phyloP scores from a whole-genome alignment of 2,113 vertebrate species.

The Hiodon tergisus region DNA sequence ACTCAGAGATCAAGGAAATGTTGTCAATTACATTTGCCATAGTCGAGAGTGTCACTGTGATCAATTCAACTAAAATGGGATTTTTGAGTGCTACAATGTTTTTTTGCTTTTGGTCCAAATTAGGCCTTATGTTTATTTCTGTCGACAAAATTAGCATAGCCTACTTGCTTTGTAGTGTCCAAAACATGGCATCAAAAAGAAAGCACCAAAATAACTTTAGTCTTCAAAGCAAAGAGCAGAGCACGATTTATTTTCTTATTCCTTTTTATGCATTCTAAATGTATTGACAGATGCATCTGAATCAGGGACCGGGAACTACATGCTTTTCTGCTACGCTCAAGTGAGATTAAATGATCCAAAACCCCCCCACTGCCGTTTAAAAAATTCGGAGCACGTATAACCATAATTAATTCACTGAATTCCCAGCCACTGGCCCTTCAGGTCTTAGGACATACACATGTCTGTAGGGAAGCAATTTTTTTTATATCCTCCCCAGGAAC shows the following conservation, averaged over 20 bases:
- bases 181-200: constrained; percentile 20
- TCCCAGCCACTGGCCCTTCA: neutral
- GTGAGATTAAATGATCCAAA: constrained; percentile 16
- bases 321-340: constrained; percentile 11
- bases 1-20: neutral
- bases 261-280: constrained; percentile 14
- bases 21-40: neutral
- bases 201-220: constrained; percentile 10
- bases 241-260: constrained; percentile 18
- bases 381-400: neutral
- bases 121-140: neutral
- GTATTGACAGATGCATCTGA: constrained; percentile 8
- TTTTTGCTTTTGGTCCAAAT: neutral
- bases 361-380: neutral
- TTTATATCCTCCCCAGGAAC: neutral
- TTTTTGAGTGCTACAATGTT: neutral
- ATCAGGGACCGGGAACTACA: constrained; percentile 2
- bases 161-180: constrained; percentile 24
- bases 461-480: neutral
- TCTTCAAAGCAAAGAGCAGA: constrained; percentile 17
- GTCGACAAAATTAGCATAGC: constrained; percentile 9
- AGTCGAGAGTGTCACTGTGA: neutral
- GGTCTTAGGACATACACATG: neutral
- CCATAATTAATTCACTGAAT: neutral
- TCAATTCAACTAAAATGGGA: neutral